Base-by-base conservation (phyloP, 1,140 invertebrate genomes). In the Drosophila miranda region DNA sequence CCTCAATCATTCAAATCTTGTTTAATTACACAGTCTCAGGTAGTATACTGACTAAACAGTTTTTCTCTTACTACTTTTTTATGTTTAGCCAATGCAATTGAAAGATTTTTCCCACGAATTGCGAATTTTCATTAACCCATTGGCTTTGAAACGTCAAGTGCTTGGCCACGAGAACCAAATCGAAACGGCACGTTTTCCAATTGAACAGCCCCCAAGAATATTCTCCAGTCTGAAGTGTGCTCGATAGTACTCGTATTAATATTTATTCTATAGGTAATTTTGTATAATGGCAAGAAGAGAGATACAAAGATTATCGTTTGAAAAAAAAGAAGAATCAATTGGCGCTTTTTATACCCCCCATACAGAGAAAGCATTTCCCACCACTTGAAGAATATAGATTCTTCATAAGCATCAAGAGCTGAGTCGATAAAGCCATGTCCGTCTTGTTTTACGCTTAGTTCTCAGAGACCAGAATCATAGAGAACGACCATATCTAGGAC, bases 131-230 rank as follows among this genome's bases (percentile, higher is more conserved):
- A 75, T 82, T 83, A 73, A 73, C 67, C 76, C 80, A 84, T 84
- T 83, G 80, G 82, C 79, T 84, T 83, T 83, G 79, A 83, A 61
- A 83, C 79, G 80, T 83, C 75, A 83, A 83, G 70, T 83, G 66
- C 68, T 62, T 70, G 70, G 79, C 67, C 67, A 60, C 70, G 79
- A 82, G 64, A 83, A 75, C 64, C 53, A 38, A 61, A 54, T 44
- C 30, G 30, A 34, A 34, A 34, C 30, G 9, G 71, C 79, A 83
- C 80, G 80, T 79, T 84, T 79, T 63, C 41, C 59, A 81, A 59
- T 51, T 69, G 75, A 55, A 57, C 75, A 69, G 70, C 70, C 44
- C 42, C 64, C n/a, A 75, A 79, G 76, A 83, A 83, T 79, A 72
- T 45, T 61, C 59, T 67, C 38, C 44, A 54, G 34, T 28, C 4